These are phyloP conservation scores for Semnornis frantzii DNA, from an alignment of 2,113 vertebrate species.

Conservation along the genomic window DNA sequence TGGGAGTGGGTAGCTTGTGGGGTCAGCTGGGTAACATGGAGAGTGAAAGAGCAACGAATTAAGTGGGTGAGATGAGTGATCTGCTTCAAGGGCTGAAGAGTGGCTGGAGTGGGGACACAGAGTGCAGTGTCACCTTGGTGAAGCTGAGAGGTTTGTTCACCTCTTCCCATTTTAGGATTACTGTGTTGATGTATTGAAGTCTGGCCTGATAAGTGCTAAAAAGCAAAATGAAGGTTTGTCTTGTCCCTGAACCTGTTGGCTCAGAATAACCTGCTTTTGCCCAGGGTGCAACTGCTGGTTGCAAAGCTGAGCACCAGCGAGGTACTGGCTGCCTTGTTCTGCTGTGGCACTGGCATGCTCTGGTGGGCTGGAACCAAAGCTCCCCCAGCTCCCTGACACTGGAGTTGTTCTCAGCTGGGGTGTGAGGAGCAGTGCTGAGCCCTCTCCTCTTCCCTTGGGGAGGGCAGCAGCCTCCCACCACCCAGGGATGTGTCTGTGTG, in stretches of 20 bases:
- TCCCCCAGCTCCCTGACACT: accelerated
- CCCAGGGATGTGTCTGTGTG: background rate
- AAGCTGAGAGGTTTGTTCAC: accelerated
- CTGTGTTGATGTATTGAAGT: accelerated
- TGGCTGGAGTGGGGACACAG: accelerated
- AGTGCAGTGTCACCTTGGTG: accelerated
- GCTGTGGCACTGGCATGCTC: accelerated
- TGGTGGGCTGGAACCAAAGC: accelerated
- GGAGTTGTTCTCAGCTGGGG: background rate
- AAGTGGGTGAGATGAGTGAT: background rate
- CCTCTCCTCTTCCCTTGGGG: background rate
- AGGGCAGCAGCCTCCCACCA: background rate
- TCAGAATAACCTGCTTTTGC: background rate
- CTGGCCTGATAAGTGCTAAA: background rate
- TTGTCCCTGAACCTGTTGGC: accelerated
- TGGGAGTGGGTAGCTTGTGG: accelerated
- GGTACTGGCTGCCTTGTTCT: accelerated
- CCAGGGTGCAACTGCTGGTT: accelerated
- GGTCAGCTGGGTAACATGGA: accelerated
- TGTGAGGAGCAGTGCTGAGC: background rate
- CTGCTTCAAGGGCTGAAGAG: background rate
- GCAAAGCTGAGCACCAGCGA: background rate
- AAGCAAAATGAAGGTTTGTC: accelerated
- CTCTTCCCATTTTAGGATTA: accelerated
- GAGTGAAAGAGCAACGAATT: background rate